These are phyloP conservation scores for Nycticryphes semicollaris DNA, from an alignment of 2,113 vertebrate species.

Conservation along the genomic window DNA sequence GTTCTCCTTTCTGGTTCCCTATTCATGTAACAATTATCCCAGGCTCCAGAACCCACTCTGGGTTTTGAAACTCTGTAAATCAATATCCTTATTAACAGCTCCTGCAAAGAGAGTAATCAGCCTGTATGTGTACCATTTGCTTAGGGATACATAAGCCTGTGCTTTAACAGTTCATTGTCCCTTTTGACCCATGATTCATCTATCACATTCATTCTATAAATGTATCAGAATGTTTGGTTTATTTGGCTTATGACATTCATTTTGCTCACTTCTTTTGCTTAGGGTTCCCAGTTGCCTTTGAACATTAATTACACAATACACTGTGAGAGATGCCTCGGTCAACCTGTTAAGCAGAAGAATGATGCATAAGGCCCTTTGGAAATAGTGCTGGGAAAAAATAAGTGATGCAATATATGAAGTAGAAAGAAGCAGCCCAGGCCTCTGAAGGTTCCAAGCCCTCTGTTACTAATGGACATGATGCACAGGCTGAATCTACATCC, in stretches of 20 bases:
- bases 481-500: not conserved
- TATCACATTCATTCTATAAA: not conserved
- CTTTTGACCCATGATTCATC: not conserved
- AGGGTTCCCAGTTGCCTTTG: not conserved
- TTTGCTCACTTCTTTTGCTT: not conserved
- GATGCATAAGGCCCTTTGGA: not conserved
- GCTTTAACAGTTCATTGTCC: not conserved
- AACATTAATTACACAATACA: not conserved
- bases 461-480: not conserved
- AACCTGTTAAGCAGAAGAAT: not conserved
- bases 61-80: constrained; percentile 35
- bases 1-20: constrained; percentile 66
- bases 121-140: not conserved
- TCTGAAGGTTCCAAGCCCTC: not conserved
- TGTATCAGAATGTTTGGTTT: not conserved
- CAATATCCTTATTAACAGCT: not conserved
- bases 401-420: not conserved
- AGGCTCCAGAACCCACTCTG: constrained; percentile 14
- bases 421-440: not conserved
- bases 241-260: not conserved
- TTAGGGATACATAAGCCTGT: not conserved
- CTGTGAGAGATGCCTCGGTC: not conserved
- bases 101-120: not conserved
- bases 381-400: not conserved
- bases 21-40: constrained; percentile 40